These are phyloP conservation scores for Enhydra lutris DNA, from an alignment of 2,113 vertebrate genomes.

Conservation along the genomic window DNA sequence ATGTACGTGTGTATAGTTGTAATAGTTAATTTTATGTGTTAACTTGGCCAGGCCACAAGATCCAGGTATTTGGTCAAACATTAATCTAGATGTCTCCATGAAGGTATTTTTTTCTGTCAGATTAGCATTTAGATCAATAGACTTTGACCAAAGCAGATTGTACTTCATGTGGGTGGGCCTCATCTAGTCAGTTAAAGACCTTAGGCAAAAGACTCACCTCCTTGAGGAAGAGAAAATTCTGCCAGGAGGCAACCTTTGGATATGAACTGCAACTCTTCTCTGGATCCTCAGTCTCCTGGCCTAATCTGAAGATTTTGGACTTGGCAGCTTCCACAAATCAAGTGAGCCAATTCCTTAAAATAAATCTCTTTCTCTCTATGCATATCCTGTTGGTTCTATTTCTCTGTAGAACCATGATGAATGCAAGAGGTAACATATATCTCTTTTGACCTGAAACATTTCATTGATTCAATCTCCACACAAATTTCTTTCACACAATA, in stretches of 20 bases:
- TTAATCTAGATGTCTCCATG: not conserved
- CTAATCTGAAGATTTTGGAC: not conserved
- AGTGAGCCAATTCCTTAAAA: not conserved
- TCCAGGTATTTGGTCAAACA: not conserved
- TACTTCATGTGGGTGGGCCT: not conserved
- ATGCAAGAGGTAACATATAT: not conserved
- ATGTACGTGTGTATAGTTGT: not conserved
- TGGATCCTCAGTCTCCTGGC: not conserved
- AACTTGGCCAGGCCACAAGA: not conserved
- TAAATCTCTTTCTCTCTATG: not conserved
- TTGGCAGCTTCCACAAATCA: not conserved
- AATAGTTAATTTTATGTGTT: not conserved
- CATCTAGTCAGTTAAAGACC: not conserved
- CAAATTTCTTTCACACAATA: not conserved
- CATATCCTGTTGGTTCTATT: not conserved
- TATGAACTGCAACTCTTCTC: not conserved
- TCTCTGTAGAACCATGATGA: not conserved
- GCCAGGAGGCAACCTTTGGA: not conserved
- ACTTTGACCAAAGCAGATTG: not conserved
- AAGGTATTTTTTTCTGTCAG: not conserved
- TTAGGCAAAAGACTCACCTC: not conserved
- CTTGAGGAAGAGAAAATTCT: not conserved
- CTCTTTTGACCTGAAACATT: not conserved
- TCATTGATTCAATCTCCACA: not conserved
- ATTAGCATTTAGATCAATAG: not conserved